Base-by-base conservation (phyloP, 1,140 invertebrate species). In the Homarus americanus region DNA sequence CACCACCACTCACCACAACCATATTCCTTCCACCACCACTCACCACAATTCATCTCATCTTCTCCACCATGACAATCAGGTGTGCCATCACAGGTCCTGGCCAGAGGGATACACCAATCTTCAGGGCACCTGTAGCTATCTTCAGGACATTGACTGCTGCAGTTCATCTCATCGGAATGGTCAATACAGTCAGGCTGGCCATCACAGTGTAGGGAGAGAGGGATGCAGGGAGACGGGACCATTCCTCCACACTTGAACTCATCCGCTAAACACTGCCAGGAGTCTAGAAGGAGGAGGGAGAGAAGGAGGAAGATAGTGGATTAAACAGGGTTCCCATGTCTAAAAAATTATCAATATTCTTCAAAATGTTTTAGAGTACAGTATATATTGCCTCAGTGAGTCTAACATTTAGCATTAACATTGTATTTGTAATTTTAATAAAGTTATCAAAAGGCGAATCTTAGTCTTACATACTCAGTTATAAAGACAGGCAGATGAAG, bases 91-190 rank as follows among this genome's bases (percentile, higher is more conserved):
- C 95, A 95, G 24, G 93, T 93, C 20, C 91, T 88, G 58, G 93
- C 93, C 28, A 92, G 85, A 15, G 93, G 93, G 49, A 96, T 94
- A 93, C 95, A 96, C 76, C 92, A 83, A 15, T 93, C 92, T 78
- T 93, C 87, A 32, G 58, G 63, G 53, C 89, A 87, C 28, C 63
- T 66, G 72, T 85, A 87, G 20, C 38, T 72, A 38, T 82, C 82
- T 10, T 49, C 32, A 32, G 10, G 24, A 32, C 90, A 87, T 17
- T 5, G n/a, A n/a, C 49, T 75, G 32, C 66, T 87, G 84, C 91
- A 91, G 84, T 91, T 87, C 36, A 88, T 53, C 53, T 91, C 91
- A 66, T 91, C 91, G 15, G 85, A 87, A 63, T 87, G 85, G 58
- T 91, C 91, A 12, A 17, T 32, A 41, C 91, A 91, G 83, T 91